These are phyloP conservation scores for Sacculina carcini DNA, from an alignment of 2,888 invertebrate species.

Conservation along the genomic window DNA sequence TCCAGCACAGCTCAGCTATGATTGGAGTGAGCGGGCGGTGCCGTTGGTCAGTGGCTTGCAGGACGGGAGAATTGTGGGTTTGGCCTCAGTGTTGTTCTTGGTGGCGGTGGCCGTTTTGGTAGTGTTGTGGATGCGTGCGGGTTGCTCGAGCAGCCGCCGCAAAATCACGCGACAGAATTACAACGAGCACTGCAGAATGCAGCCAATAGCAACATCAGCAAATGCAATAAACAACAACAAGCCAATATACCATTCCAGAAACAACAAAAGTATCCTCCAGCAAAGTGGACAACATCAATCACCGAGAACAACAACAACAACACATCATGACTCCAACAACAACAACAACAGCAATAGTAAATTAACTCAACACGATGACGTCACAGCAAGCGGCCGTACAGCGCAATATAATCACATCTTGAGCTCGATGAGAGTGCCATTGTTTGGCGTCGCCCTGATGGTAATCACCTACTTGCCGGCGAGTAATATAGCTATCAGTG, in stretches of 20 bases:
- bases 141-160: slow-evolving; percentile 2
- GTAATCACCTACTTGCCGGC: slow-evolving; percentile 82
- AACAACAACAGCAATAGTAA: slow-evolving; percentile 3
- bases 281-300: background rate
- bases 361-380: background rate
- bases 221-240: too few species aligned
- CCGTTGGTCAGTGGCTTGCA: slow-evolving; percentile 48
- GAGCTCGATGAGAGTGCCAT: slow-evolving; percentile 27
- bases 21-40: slow-evolving; percentile 96
- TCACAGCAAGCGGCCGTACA: background rate
- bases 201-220: too few species aligned
- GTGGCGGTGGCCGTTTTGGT: slow-evolving; percentile 19
- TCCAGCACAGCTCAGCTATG: slow-evolving; percentile 71
- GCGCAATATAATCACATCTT: slow-evolving; percentile 1
- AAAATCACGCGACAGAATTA: background rate
- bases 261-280: background rate
- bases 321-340: too few species aligned
- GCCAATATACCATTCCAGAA: too few species aligned
- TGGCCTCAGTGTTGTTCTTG: slow-evolving; percentile 29
- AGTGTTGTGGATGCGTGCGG: too few species aligned
- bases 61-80: slow-evolving; percentile 46
- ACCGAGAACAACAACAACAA: background rate
- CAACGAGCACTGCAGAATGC: too few species aligned
- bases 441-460: slow-evolving; percentile 36
- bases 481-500: slow-evolving; percentile 85